Conservation (phyloP, 1,140 invertebrate species). For the Schlechtendalia chinensis region DNA sequence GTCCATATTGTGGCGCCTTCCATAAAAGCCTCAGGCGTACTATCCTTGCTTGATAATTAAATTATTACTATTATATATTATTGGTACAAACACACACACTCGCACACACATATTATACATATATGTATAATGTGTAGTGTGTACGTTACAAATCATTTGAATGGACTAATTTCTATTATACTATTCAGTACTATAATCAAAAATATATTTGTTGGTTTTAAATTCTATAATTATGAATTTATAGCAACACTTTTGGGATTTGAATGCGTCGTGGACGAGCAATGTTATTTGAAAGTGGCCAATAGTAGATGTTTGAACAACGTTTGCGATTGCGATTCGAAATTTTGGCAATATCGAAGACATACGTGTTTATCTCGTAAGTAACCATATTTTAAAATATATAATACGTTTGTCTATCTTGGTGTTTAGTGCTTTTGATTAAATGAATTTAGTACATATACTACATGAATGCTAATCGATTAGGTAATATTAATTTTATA, state of each 20-base stretch:
- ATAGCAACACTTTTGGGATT: slow-evolving; percentile 74
- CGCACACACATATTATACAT: not conserved
- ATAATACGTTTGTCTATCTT: not conserved
- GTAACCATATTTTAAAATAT: slow-evolving; percentile 56
- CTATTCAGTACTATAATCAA: slow-evolving; percentile 3
- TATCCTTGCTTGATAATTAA: slow-evolving; percentile 26
- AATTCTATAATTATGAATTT: slow-evolving; percentile 54
- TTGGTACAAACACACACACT: not conserved
- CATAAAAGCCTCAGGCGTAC: slow-evolving; percentile 34
- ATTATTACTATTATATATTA: slow-evolving; percentile 35
- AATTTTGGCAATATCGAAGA: slow-evolving; percentile 78
- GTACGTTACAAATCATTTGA: not conserved
- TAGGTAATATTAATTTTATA: too few relatives aligned
- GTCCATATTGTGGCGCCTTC: slow-evolving; percentile 52
- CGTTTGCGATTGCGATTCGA: slow-evolving; percentile 75
- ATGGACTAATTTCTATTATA: slow-evolving; percentile 33
- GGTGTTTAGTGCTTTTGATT: too few relatives aligned
- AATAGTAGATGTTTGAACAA: slow-evolving; percentile 72
- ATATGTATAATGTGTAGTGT: not conserved
- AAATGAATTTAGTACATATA: too few relatives aligned
- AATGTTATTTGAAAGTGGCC: slow-evolving; percentile 76
- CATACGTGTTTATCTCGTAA: slow-evolving; percentile 86
- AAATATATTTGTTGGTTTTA: not conserved
- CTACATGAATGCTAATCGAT: too few relatives aligned
- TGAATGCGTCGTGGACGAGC: slow-evolving; percentile 69